A percentile compares a stretch with the other conserved stretches of the same genome.
These are phyloP conservation scores for Anolis sagrei DNA, from an alignment of 2,113 vertebrate species.

Conservation along the genomic window DNA sequence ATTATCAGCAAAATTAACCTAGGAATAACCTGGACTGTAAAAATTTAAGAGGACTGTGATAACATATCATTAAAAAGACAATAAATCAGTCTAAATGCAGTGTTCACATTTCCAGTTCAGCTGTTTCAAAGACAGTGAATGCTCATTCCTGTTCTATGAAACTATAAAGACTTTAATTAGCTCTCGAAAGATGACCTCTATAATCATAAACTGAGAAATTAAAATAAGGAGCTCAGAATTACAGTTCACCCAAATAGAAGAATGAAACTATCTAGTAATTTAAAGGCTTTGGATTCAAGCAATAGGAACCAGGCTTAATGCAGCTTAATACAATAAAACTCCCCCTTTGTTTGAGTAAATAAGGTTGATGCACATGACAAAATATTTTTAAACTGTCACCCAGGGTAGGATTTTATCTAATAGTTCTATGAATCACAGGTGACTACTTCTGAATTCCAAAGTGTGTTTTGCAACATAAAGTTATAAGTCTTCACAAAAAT, in stretches of 20 bases:
- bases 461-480: neutral
- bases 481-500: too few relatives aligned
- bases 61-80: slow-evolving; percentile 51
- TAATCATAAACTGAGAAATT: slow-evolving; percentile 38
- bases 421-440: neutral
- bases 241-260: slow-evolving; percentile 35
- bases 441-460: slow-evolving; percentile 11
- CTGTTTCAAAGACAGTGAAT: slow-evolving; percentile 41
- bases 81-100: slow-evolving; percentile 47
- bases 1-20: slow-evolving; percentile 61
- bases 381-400: neutral
- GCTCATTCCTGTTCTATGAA: slow-evolving; percentile 29
- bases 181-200: slow-evolving; percentile 37
- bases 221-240: slow-evolving; percentile 36
- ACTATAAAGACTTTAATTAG: slow-evolving; percentile 47
- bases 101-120: slow-evolving; percentile 44
- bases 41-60: slow-evolving; percentile 35
- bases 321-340: slow-evolving; percentile 27
- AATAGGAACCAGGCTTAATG: slow-evolving; percentile 28
- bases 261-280: slow-evolving; percentile 32
- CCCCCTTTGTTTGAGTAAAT: slow-evolving; percentile 18
- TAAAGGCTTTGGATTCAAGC: slow-evolving; percentile 34
- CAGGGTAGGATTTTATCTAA: slow-evolving; percentile 6
- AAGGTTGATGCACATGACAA: neutral
- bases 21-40: slow-evolving; percentile 39